Conservation (phyloP, 2,113 vertebrate genomes). For the Triplophysa rosa region DNA sequence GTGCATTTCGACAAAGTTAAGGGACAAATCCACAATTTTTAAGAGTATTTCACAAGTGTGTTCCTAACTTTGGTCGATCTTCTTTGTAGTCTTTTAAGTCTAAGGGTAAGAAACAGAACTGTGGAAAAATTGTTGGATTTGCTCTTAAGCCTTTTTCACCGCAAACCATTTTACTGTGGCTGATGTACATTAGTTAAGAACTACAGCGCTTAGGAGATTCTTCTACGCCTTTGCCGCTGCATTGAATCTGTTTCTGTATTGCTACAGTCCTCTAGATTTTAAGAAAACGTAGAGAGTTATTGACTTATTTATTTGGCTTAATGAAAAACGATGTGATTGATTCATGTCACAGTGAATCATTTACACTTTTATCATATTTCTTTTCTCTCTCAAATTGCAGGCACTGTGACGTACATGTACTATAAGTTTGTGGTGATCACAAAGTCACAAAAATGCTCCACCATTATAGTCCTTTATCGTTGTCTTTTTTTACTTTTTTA, state of each 20-base stretch:
- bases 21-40: constrained; percentile 18
- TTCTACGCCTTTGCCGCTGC: background rate
- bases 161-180: background rate
- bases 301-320: constrained; percentile 50
- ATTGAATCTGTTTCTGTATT: constrained; percentile 2
- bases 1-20: constrained; percentile 59
- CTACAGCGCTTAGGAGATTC: constrained; percentile 16
- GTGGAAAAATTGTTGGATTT: constrained; percentile 31
- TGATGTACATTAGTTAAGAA: constrained; percentile 38
- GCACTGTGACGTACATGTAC: constrained; percentile 36
- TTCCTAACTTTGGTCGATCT: background rate
- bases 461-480: background rate
- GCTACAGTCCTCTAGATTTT: constrained; percentile 43
- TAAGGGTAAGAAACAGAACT: background rate
- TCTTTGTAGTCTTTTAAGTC: background rate
- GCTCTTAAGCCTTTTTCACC: constrained; percentile 35
- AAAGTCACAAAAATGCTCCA: background rate
- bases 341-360: constrained; percentile 40
- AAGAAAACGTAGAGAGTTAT: constrained; percentile 41
- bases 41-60: background rate
- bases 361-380: constrained; percentile 28
- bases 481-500: background rate
- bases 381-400: constrained; percentile 24
- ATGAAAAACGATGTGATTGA: constrained; percentile 46
- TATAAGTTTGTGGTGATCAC: constrained; percentile 36